Evolutionary conservation across 2,888 invertebrate species (phyloP), one percentile per base, ranked within the genome.

Genomic region (Watsonalla binaria): DNA sequence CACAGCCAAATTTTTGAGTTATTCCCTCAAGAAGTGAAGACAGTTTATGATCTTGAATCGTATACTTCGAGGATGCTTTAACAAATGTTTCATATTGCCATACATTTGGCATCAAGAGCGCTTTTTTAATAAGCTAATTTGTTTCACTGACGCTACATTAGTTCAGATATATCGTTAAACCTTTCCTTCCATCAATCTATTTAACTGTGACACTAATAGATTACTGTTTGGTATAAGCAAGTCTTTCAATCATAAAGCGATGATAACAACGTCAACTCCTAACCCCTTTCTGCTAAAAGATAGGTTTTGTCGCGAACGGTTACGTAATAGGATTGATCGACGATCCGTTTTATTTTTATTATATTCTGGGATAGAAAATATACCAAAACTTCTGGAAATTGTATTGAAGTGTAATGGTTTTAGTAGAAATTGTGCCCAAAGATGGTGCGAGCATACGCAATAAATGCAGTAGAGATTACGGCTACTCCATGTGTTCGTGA

Each of bases 1-100:
- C 67, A 73, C 70, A 78, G 86, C 87, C 87, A 86, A 86, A 84
- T 86, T 86, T 87, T 87, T 87, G 81, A 88, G 77, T 86, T 83
- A 88, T 82, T 61, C 66, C 71, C 74, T 67, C 78, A 82, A 72
- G 81, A 83, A 82, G 76, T 76, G 80, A 82, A 83, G 78, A 78
- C 77, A 79, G 80, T 87, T 86, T 88, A 87, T 83, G 82, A 74
- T 78, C 70, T 70, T 73, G 67, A 72, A 77, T 80, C 72, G 73
- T 74, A 80, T 81, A 80, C 76, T 78, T 74, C 72, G 70, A 74
- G 77, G 81, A 75, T 71, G 72, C 74, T 80, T 75, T 68, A 71
- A 64, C 67, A 65, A 76, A 69, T 59, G 63, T 64, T 70, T 70
- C 72, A 74, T 78, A 78, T 80, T 78, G 77, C 73, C 68, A 74